Conservation (phyloP, 2,797 vertebrate species). For the Lacerta agilis region DNA sequence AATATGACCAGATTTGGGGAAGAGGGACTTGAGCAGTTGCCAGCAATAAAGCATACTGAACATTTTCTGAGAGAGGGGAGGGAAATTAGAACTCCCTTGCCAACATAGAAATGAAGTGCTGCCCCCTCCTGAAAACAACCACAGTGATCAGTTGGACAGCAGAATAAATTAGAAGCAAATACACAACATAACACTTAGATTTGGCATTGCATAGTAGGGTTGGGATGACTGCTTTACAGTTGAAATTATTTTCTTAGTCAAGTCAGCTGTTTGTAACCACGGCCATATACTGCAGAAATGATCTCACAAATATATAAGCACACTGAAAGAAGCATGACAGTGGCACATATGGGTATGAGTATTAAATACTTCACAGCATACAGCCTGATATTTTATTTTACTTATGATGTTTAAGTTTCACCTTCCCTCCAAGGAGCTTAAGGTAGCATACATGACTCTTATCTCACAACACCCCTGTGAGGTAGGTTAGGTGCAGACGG, state of each 20-base stretch:
- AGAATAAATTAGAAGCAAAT: neutral
- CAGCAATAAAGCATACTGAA: too few species aligned
- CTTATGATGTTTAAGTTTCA: too few species aligned
- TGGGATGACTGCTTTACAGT: neutral
- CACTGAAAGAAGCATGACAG: neutral
- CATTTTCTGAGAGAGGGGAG: too few species aligned
- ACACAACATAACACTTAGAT: neutral
- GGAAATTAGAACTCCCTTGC: too few species aligned
- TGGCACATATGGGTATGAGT: neutral
- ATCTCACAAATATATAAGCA: neutral
- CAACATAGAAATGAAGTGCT: too few species aligned
- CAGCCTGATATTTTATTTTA: neutral
- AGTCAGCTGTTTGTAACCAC: neutral
- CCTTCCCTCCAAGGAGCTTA: too few species aligned
- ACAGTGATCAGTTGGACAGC: neutral
- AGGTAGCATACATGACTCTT: too few species aligned
- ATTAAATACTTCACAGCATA: neutral
- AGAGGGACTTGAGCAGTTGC: too few species aligned
- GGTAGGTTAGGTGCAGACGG: too few species aligned
- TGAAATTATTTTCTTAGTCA: neutral
- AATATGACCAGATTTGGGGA: neutral
- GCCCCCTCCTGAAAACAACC: neutral
- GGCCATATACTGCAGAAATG: neutral
- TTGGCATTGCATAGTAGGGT: neutral
- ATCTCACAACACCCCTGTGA: too few species aligned